Evolutionary conservation across 2,888 invertebrate genomes (phyloP).

Genomic region (Luperina testacea): DNA sequence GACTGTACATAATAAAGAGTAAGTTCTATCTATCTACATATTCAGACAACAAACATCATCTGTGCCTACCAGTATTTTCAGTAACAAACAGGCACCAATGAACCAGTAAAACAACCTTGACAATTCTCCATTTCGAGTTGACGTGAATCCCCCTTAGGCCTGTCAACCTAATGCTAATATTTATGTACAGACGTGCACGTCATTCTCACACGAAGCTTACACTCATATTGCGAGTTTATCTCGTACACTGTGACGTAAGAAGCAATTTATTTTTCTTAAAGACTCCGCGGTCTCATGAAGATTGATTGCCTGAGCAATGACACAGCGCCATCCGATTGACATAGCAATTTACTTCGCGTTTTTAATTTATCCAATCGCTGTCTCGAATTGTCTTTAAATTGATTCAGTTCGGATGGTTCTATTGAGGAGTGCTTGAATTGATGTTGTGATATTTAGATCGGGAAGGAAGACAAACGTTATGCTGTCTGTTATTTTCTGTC

Average conservation of each 20-base stretch:
- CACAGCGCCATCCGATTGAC: conserved; percentile 84
- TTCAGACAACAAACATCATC: background rate
- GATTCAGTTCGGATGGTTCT: conserved; percentile 69
- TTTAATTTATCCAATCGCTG: conserved; percentile 84
- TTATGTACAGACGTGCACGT: conserved; percentile 67
- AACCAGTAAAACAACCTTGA: conserved; percentile 10
- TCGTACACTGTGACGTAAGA: conserved; percentile 70
- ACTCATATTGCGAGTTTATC: conserved; percentile 75
- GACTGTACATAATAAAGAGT: no score
- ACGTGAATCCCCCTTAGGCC: conserved; percentile 23
- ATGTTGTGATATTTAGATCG: conserved; percentile 11
- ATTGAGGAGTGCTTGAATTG: conserved; percentile 40
- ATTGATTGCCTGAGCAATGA: conserved; percentile 83
- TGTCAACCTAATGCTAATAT: conserved; percentile 59
- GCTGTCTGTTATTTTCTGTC: no score
- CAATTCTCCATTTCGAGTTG: conserved; percentile 14
- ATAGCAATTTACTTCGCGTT: conserved; percentile 86
- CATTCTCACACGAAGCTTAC: conserved; percentile 65
- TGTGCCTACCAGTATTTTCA: background rate
- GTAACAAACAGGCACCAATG: background rate
- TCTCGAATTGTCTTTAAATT: conserved; percentile 72
- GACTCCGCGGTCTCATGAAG: conserved; percentile 82
- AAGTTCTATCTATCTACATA: background rate
- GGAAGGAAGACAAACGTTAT: background rate
- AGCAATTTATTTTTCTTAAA: conserved; percentile 87